A percentile compares a stretch with the other conserved stretches of the same genome.
phyloP scores from a whole-genome alignment of 2,113 vertebrate genomes.

The Phaethon lepturus region DNA sequence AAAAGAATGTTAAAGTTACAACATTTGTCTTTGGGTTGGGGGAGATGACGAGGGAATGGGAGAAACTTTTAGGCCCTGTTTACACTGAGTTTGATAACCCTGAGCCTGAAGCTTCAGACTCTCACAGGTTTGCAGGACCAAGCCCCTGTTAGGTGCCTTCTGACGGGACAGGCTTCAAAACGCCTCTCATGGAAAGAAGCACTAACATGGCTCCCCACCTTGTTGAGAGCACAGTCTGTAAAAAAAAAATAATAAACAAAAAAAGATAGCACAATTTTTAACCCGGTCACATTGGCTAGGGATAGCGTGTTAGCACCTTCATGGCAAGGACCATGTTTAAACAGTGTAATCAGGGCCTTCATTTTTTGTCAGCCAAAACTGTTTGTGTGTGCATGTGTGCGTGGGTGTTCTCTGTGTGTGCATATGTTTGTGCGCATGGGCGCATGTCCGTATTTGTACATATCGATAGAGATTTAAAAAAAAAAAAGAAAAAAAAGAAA shows the following conservation, averaged over 20 bases:
- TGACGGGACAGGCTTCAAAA: background rate
- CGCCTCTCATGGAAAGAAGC: background rate
- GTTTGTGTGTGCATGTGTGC: background rate
- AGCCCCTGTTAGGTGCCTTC: background rate
- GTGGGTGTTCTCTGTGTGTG: background rate
- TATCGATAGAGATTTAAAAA: slow-evolving; percentile 78
- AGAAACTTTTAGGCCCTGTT: slow-evolving; percentile 51
- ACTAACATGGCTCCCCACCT: background rate
- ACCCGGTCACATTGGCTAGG: slow-evolving; percentile 10
- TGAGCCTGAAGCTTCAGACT: slow-evolving; percentile 34
- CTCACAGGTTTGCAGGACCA: slow-evolving; percentile 10
- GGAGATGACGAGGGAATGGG: background rate
- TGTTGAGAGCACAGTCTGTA: background rate
- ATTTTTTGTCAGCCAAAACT: slow-evolving; percentile 66
- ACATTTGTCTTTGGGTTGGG: slow-evolving; percentile 21
- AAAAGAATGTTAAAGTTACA: slow-evolving; percentile 62
- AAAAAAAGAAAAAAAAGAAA: background rate
- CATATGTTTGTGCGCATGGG: background rate
- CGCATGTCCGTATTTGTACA: slow-evolving; percentile 36
- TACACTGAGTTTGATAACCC: slow-evolving; percentile 31
- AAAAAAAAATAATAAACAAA: background rate
- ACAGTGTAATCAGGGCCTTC: slow-evolving; percentile 59
- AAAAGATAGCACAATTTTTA: slow-evolving; percentile 19
- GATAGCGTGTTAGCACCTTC: slow-evolving; percentile 58
- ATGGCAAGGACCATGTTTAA: slow-evolving; percentile 11